A percentile compares a stretch with the other conserved stretches of the same genome.
Conservation (phyloP, 1,140 invertebrate genomes). For the Elymnias hypermnestra region DNA sequence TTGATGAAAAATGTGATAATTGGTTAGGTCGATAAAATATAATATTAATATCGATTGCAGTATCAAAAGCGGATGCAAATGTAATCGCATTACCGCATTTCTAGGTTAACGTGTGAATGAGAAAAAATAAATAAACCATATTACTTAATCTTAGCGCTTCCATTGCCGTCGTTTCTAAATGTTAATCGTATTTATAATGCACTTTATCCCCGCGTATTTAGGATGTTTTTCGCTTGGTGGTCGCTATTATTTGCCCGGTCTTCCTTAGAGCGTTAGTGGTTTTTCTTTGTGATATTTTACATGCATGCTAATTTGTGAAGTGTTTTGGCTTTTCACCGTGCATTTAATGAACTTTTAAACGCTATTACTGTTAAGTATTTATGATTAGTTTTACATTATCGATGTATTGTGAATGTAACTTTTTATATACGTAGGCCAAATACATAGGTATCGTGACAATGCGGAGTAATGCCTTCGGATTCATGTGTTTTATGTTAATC, state of each 20-base stretch:
- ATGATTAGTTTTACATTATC: slow-evolving; percentile 15
- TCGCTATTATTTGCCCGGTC: slow-evolving; percentile 48
- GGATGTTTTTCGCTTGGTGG: slow-evolving; percentile 43
- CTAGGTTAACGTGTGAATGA: slow-evolving; percentile 11
- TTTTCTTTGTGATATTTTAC: slow-evolving; percentile 19
- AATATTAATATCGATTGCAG: too few species aligned
- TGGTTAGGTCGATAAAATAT: too few species aligned
- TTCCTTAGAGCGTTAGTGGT: slow-evolving; percentile 33
- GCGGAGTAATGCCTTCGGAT: not conserved
- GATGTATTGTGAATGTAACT: slow-evolving; percentile 3
- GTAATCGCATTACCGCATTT: slow-evolving; percentile 5
- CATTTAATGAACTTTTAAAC: slow-evolving; percentile 32
- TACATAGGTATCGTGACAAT: not conserved
- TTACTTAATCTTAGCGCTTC: slow-evolving; percentile 22
- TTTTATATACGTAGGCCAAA: not conserved
- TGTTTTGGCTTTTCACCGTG: slow-evolving; percentile 46
- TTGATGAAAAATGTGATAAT: too few species aligned
- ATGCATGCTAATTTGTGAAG: slow-evolving; percentile 38
- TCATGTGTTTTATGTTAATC: too few species aligned
- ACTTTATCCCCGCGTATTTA: slow-evolving; percentile 25
- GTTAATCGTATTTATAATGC: slow-evolving; percentile 21
- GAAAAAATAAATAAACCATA: slow-evolving; percentile 3
- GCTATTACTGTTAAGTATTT: slow-evolving; percentile 7
- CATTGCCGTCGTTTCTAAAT: slow-evolving; percentile 17
- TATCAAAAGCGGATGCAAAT: not conserved